Conservation (phyloP, 2,888 invertebrate species). For the Phengaris arion region DNA sequence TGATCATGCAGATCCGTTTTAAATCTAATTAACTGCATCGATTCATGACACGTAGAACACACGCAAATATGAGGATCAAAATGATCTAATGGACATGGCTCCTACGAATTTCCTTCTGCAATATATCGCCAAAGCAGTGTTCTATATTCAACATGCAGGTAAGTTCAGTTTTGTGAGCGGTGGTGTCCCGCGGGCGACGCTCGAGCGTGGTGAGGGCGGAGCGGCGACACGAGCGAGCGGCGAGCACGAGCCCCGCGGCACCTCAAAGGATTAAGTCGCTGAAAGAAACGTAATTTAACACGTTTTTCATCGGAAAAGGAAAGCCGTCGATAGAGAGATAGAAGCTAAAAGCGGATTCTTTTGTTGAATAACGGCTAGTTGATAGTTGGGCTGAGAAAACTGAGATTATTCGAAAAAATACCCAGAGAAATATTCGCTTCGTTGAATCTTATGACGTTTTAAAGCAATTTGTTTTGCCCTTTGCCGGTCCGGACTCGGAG, state of each 20-base stretch:
- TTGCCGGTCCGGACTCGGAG: background rate
- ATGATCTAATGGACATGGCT: background rate
- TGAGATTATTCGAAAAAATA: background rate
- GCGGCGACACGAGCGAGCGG: background rate
- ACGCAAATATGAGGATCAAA: background rate
- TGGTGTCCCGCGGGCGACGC: too few relatives aligned
- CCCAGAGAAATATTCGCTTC: background rate
- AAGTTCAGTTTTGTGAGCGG: too few relatives aligned
- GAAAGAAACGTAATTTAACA: slow-evolving; percentile 26
- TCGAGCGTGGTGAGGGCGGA: background rate
- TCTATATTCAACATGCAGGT: background rate
- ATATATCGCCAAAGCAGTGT: too few relatives aligned
- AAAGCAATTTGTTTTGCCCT: slow-evolving; percentile 7
- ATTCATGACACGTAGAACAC: background rate
- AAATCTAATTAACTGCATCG: background rate
- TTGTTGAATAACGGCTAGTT: slow-evolving; percentile 26
- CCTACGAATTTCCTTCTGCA: too few relatives aligned
- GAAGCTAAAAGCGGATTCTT: slow-evolving; percentile 21
- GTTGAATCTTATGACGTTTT: slow-evolving; percentile 7
- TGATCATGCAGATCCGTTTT: background rate
- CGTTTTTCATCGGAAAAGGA: slow-evolving; percentile 17
- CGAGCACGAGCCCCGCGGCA: background rate
- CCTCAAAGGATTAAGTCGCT: slow-evolving; percentile 23
- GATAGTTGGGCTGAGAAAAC: slow-evolving; percentile 4
- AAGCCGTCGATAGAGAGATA: slow-evolving; percentile 24